Evolutionary conservation across 2,797 vertebrate genomes (phyloP), one percentile per base, ranked within the genome.

Genomic region (Poecile montanus): DNA sequence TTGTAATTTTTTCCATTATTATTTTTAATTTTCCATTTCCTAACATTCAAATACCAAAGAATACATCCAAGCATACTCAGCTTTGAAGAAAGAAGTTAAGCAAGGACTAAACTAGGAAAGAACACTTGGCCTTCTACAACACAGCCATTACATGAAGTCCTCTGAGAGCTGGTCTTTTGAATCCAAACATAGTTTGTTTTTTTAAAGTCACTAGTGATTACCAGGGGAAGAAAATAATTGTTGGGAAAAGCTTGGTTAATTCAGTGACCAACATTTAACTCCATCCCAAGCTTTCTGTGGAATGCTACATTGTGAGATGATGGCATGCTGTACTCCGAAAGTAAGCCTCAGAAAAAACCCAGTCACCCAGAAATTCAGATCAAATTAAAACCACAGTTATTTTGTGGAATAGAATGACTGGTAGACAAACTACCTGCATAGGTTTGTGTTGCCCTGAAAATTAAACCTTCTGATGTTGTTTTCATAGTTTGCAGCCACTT

Each of bases 1-100:
- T 95, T 83, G 95, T 90, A 95, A 95, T 96, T 96, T 94, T 80
- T 71, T 94, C 38, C 83, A 90, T 90, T 96, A 94, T 96, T 96
- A 96, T 94, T 96, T 96, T 94, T 95, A 91, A 95, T 96, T 94
- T 96, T 96, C 95, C 95, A 96, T 96, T 97, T 97, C 95, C 95
- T 96, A 96, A 95, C 95, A 97, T 97, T 97, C 88, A 97, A 94
- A 94, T 96, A 87, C 88, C 85, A 94, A 96, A 97, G 93, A 97
- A 96, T 94, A 89, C 93, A 67, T 94, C 85, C 89, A 93, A 91
- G 77, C 6, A 14, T 51, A 78, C 27, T 34, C 0, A 3, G 79
- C 94, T 97, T 96, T 95, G 95, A 97, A 96, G 91, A 96, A 92
- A 86, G 44, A 66, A 84, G 76, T 93, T 93, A 93, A 92, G 89